A percentile compares a stretch with the other conserved stretches of the same genome.
Evolutionary conservation across 2,888 invertebrate genomes (phyloP).

Genomic region (Caenorhabditis drosophilae): DNA sequence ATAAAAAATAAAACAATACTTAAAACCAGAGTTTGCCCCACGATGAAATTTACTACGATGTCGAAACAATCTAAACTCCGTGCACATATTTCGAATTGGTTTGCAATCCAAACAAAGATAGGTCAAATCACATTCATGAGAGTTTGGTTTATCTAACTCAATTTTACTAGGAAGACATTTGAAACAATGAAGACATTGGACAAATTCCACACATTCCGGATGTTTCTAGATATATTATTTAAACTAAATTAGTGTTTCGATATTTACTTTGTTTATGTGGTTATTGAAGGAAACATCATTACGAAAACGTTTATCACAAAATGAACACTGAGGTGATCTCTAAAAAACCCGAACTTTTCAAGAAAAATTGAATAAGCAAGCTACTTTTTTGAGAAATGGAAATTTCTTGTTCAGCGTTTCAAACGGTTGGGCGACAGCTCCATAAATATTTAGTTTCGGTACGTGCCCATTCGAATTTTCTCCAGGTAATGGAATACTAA

Average conservation of each 20-base stretch:
- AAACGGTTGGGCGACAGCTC: conserved; percentile 54
- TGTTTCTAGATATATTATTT: conserved; percentile 52
- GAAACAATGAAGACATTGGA: conserved; percentile 68
- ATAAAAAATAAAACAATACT: too few species aligned
- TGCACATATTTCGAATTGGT: conserved; percentile 67
- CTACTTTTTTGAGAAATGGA: conserved; percentile 23
- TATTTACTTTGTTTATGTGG: conserved; percentile 56
- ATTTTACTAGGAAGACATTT: conserved; percentile 53
- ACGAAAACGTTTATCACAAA: conserved; percentile 69
- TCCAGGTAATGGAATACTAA: conserved; percentile 66
- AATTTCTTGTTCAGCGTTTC: conserved; percentile 66
- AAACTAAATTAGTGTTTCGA: background rate
- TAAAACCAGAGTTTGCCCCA: conserved; percentile 64
- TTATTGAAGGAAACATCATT: conserved; percentile 68
- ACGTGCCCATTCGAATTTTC: conserved; percentile 58
- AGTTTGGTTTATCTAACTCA: conserved; percentile 49
- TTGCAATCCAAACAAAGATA: conserved; percentile 67
- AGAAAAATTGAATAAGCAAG: conserved; percentile 1
- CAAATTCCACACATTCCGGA: conserved; percentile 63
- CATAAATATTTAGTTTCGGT: conserved; percentile 62
- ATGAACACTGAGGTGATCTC: conserved; percentile 69
- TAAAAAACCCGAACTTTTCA: background rate
- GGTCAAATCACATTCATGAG: conserved; percentile 65
- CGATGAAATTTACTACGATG: conserved; percentile 59
- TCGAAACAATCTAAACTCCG: conserved; percentile 45